A percentile compares a stretch with the other conserved stretches of the same genome.
Conservation (phyloP, 2,797 vertebrate species). For the Chaetophractus vellerosus region DNA sequence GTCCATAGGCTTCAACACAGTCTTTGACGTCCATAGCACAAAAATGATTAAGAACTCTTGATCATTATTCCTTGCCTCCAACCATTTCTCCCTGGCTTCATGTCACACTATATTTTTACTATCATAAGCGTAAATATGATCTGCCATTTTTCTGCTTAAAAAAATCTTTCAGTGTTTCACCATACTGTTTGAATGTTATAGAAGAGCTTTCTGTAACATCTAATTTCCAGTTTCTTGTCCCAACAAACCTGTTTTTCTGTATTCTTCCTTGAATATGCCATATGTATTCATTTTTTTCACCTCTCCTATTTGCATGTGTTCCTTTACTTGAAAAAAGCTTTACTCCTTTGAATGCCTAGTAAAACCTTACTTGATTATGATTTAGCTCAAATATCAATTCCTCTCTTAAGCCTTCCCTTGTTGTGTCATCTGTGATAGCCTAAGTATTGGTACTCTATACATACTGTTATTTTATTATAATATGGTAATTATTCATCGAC, state of each 20-base stretch:
- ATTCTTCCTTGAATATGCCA: neutral
- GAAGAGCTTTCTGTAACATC: neutral
- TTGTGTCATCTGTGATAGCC: neutral
- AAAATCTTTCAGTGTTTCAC: conserved; percentile 31
- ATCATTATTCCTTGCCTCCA: neutral
- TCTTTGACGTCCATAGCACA: neutral
- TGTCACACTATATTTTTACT: neutral
- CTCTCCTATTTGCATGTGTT: neutral
- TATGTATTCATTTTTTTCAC: neutral
- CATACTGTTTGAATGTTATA: neutral
- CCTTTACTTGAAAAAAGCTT: conserved; percentile 40
- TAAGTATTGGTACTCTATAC: neutral
- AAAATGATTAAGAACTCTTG: neutral
- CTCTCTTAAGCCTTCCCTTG: neutral
- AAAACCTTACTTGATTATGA: conserved; percentile 2
- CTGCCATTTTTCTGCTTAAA: conserved; percentile 36
- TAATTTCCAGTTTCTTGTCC: neutral
- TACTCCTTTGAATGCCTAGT: neutral
- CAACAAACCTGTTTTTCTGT: neutral
- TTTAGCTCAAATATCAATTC: neutral
- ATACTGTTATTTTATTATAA: neutral
- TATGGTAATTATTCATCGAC: neutral
- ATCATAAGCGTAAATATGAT: neutral
- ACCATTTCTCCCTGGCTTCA: neutral
- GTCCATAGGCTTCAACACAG: neutral